Conservation (phyloP, 92 coral and sea anemone species). For the Montipora capitata region DNA sequence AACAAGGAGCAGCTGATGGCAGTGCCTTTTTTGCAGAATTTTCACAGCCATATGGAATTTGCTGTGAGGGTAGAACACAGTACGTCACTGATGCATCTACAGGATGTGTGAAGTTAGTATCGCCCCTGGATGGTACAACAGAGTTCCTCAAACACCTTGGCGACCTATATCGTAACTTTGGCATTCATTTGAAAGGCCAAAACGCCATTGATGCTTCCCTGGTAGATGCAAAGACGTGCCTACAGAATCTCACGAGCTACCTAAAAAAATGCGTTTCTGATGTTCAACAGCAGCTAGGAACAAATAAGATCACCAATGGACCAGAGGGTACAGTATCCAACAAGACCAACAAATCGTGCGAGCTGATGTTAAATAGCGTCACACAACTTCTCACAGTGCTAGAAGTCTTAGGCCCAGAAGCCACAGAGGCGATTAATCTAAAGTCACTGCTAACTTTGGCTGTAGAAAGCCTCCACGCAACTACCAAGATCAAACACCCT, state of each 20-base stretch:
- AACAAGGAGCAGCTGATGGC: conserved; percentile 59
- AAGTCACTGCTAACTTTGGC: conserved; percentile 40
- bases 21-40: conserved; percentile 56
- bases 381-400: conserved; percentile 26
- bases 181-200: conserved; percentile 27
- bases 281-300: not conserved
- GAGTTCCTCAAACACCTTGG: conserved; percentile 12
- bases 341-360: conserved; percentile 43
- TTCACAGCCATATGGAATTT: conserved; percentile 43
- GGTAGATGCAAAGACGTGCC: conserved; percentile 45
- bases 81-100: too few species aligned
- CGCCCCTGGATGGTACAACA: too few species aligned
- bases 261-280: conserved; percentile 39
- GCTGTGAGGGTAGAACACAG: conserved; percentile 17
- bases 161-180: conserved; percentile 36
- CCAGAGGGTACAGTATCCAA: conserved; percentile 18
- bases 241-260: conserved; percentile 27
- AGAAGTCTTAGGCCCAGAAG: not conserved
- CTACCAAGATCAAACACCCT: not conserved
- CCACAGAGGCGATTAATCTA: conserved; percentile 33
- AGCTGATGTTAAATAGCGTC: conserved; percentile 50
- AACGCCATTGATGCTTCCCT: conserved; percentile 20
- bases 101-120: too few species aligned
- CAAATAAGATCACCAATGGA: too few species aligned
- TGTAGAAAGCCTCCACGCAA: conserved; percentile 46